phyloP scores from a whole-genome alignment of 2,113 vertebrate genomes.

The Hoplias malabaricus region DNA sequence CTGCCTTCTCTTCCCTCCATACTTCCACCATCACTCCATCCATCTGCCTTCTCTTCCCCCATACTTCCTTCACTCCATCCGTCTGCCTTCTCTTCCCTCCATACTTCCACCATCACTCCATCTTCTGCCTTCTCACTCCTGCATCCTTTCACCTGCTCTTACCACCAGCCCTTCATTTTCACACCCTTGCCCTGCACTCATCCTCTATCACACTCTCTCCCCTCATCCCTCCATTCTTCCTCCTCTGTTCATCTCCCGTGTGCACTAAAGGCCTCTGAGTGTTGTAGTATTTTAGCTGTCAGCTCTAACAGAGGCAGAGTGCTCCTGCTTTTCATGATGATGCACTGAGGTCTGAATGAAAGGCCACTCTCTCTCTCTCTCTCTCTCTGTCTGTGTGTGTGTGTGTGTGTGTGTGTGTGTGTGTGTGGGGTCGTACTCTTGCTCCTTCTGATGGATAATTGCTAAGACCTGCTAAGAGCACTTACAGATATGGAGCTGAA shows the following conservation, averaged over 20 bases:
- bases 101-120: too few relatives aligned
- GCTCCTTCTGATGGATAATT: not conserved
- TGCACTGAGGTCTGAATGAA: too few relatives aligned
- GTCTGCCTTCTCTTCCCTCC: not conserved
- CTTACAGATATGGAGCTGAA: not conserved
- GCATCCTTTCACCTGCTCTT: not conserved
- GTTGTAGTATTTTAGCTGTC: constrained; percentile 8
- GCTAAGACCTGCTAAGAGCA: not conserved
- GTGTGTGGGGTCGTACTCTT: not conserved
- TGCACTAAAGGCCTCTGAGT: not conserved
- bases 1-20: not conserved
- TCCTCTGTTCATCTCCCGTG: too few relatives aligned
- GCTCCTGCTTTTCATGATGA: too few relatives aligned
- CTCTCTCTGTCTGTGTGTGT: not conserved
- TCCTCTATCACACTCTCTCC: not conserved
- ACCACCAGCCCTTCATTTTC: not conserved
- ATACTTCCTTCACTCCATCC: not conserved
- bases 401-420: not conserved
- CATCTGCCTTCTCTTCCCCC: not conserved
- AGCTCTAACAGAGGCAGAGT: too few relatives aligned
- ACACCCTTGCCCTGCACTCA: not conserved
- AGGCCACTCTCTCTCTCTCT: too few relatives aligned
- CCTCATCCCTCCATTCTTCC: not conserved
- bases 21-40: too few relatives aligned
- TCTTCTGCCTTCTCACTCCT: not conserved